Base-by-base conservation (phyloP, 2,888 invertebrate genomes). In the Lissocephala sabroskyi region DNA sequence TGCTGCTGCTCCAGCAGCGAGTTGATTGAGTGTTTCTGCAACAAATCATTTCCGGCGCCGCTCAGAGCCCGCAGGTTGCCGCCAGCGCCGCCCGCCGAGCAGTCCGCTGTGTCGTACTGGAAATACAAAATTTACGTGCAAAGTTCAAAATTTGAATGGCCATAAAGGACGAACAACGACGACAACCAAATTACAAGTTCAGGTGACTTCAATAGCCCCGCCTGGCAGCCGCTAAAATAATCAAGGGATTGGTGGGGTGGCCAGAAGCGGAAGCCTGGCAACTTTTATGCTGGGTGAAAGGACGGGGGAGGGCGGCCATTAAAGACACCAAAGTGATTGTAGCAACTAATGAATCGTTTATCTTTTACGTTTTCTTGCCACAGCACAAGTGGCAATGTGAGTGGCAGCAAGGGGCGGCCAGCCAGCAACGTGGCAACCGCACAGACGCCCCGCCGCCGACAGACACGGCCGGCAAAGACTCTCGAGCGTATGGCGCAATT, bases 21-120 rank as follows among this genome's bases (percentile, higher is more conserved):
- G 75, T 87, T 87, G 53, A 87, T 87, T 41, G 87, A 86, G 78
- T 86, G 86, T 53, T 83, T 84, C 59, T 87, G 87, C 43, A 87
- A 79, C 52, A 87, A 85, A 62, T 86, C 86, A 45, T 65, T 66
- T 29, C 58, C 71, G 67, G 83, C 68, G 49, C 76, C 70, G 61
- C 82, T 71, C 55, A 81, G 57, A 43, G 73, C 66, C 55, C 77
- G 65, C 62, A 75, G 70, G 26, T 49, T 75, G 59, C 59, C 59
- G 45, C 16, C 42, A 11, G 42, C 44, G 39, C 44, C 46, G 41
- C 37, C 30, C 11, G 30, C 60, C 45, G 40, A 49, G 50, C 68
- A 76, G 53, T 79, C 73, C 45, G 76, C 54, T 45, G 71, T 62
- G 59, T 75, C 75, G 60, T 68, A 77, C 79, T 80, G 62, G 2